Evolutionary conservation across 2,113 vertebrate species (phyloP), one percentile per base, ranked within the genome.

Genomic region (Bos taurus): DNA sequence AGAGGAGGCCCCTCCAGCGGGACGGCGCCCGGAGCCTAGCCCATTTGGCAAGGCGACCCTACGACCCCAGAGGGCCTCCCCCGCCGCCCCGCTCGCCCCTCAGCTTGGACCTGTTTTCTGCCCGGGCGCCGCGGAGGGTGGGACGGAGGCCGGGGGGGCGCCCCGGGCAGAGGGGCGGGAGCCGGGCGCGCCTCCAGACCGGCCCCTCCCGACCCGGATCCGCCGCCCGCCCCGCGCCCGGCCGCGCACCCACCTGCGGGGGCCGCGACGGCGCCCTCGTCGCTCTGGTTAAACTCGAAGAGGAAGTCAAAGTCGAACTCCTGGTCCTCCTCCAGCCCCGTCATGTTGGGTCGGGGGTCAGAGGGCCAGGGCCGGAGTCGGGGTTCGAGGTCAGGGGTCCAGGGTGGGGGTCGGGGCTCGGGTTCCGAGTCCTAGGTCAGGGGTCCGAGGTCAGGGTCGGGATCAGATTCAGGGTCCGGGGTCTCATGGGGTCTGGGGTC

Each of bases 301-400:
- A 99, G 98, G 98, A 99, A 99, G 97, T 99, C 99, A 98, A 99
- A 99, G 95, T 99, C 99, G 97, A 99, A 99, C 98, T 99, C 99
- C 57, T 98, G 99, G 90, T 99, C 99, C 96, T 99, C 98, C 95
- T 98, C 98, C 97, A 98, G 98, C 92, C 98, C 99, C 97, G 99
- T 99, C 99, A 99, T 99, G 98, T 96, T 97, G 98, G 95, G 83
- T 57, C 78, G 23, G 23, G 16, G 48, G 33, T 43, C 23, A 57
- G 80, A 50, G 48, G 59, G 74, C 25, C 28, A 25, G 89, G 40
- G 52, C 57, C 71, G 30, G 80, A 25, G 82, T 40, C 50, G 40
- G 98, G 71, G 91, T 54, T 56, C 86, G 60, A 15, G 85, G 16
- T 33, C 59, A 26, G 98, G 84, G 87, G 33, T 25, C 50, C 80